Conservation (phyloP, 2,888 invertebrate species). For the Lasius platythorax region DNA sequence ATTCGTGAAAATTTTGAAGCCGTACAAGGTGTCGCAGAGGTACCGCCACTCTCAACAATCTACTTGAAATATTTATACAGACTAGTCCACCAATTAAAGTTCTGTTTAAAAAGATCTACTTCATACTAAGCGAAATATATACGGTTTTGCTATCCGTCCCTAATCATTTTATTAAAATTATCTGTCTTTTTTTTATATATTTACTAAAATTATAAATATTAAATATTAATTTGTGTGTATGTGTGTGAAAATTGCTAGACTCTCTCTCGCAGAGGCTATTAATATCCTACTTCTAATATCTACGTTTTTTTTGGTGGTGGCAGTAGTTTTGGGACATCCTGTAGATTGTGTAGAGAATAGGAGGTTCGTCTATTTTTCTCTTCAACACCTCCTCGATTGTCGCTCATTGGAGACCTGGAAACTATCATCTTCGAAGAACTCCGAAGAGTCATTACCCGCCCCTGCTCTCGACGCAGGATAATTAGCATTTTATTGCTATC, state of each 20-base stretch:
- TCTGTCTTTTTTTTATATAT: not conserved
- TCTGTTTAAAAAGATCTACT: not conserved
- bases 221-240: not conserved
- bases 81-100: not conserved
- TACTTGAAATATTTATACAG: not conserved
- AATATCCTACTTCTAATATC: not conserved
- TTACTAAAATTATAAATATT: conserved; percentile 7
- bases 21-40: not conserved
- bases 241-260: conserved; percentile 5
- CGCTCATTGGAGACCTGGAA: not conserved
- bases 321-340: conserved; percentile 1
- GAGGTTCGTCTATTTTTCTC: not conserved
- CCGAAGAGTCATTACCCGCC: conserved; percentile 18
- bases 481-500: conserved; percentile 74
- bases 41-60: not conserved
- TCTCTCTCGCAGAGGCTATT: not conserved
- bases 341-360: not conserved
- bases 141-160: not conserved
- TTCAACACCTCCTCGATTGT: not conserved
- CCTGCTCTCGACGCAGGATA: conserved; percentile 13
- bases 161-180: conserved; percentile 25
- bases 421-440: conserved; percentile 19
- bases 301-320: conserved; percentile 17
- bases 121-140: not conserved
- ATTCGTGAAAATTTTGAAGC: not conserved